A percentile compares a stretch with the other conserved stretches of the same genome.
These are phyloP conservation scores for Caenorhabditis afra DNA, from an alignment of 2,888 invertebrate species.

Conservation along the genomic window DNA sequence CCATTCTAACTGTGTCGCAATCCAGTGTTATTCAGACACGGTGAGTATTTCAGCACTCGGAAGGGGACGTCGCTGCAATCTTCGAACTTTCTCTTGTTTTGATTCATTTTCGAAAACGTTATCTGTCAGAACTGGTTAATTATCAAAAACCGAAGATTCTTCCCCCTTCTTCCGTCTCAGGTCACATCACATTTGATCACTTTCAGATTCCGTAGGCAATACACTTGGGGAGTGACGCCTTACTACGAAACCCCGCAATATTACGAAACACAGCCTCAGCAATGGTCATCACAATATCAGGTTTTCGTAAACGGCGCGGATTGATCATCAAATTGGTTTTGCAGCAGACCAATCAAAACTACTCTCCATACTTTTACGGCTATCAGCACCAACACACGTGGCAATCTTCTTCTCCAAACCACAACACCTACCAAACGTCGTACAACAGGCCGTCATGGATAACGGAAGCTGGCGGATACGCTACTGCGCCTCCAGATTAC, in stretches of 20 bases:
- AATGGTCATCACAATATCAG: constrained; percentile 49
- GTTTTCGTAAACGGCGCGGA: not conserved
- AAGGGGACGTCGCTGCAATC: not conserved
- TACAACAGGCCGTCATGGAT: constrained; percentile 40
- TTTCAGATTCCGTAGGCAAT: constrained; percentile 59
- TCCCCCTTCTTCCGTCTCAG: not conserved
- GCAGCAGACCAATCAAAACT: constrained; percentile 46
- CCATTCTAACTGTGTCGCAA: constrained; percentile 9
- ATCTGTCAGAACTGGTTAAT: constrained; percentile 11
- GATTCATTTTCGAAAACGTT: not conserved
- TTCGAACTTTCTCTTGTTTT: constrained; percentile 16
- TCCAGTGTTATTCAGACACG: constrained; percentile 22
- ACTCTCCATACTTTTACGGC: constrained; percentile 38
- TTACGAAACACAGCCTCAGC: constrained; percentile 48
- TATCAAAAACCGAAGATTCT: constrained; percentile 44
- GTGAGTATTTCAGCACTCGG: constrained; percentile 3
- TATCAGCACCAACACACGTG: constrained; percentile 38
- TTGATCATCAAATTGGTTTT: constrained; percentile 13
- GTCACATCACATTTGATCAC: constrained; percentile 6
- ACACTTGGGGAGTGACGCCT: constrained; percentile 41
- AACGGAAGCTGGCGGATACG: constrained; percentile 32
- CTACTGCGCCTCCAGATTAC: constrained; percentile 43
- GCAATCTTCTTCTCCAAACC: constrained; percentile 16
- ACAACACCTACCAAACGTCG: constrained; percentile 30
- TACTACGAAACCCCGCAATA: constrained; percentile 53